A percentile compares a stretch with the other conserved stretches of the same genome.
Evolutionary conservation across 2,888 invertebrate genomes (phyloP).

Genomic region (Drosophila falleni): DNA sequence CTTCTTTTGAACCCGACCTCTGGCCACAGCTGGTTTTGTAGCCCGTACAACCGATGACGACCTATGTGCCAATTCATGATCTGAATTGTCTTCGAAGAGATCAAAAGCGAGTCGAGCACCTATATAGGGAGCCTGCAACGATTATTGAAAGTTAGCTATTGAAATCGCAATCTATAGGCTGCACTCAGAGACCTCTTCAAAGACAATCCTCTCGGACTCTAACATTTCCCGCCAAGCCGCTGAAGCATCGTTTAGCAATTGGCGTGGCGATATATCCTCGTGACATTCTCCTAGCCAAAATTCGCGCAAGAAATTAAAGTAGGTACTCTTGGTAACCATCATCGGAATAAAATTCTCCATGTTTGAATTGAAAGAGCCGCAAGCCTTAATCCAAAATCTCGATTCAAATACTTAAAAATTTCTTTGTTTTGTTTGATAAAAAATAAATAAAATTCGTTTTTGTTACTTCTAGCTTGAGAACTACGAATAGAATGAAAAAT

Average conservation of each 20-base stretch:
- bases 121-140: slow-evolving; percentile 4
- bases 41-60: background rate
- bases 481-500: background rate
- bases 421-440: background rate
- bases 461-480: background rate
- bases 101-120: slow-evolving; percentile 10
- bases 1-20: background rate
- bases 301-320: slow-evolving; percentile 46
- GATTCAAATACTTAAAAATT: background rate
- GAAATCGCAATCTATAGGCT: background rate
- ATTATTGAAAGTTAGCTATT: background rate
- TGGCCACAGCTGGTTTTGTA: background rate
- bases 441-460: background rate
- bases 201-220: background rate
- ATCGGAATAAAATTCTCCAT: slow-evolving; percentile 6
- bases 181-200: background rate
- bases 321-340: slow-evolving; percentile 16
- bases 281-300: slow-evolving; percentile 17
- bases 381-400: background rate
- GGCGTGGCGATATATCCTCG: background rate
- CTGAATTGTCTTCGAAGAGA: background rate
- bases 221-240: background rate
- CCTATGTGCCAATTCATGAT: background rate
- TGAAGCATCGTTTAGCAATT: background rate
- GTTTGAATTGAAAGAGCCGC: background rate